phyloP scores from a whole-genome alignment of 2,888 invertebrate species.

The Caradrina kadenii region DNA sequence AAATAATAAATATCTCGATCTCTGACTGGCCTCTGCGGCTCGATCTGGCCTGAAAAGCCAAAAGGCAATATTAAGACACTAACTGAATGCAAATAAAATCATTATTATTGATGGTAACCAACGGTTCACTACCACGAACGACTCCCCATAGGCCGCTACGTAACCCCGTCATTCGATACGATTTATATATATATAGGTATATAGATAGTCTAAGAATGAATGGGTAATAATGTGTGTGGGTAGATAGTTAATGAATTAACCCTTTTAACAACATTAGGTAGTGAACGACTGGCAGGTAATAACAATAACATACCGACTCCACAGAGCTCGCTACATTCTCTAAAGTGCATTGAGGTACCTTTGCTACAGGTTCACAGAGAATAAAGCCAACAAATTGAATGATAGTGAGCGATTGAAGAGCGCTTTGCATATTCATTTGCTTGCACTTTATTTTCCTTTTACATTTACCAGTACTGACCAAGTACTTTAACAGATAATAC shows the following conservation, averaged over 20 bases:
- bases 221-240: neutral
- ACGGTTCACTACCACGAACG: constrained; percentile 21
- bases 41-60: constrained; percentile 13
- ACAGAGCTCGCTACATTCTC: constrained; percentile 1
- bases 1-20: constrained; percentile 26
- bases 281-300: constrained; percentile 11
- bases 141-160: constrained; percentile 7
- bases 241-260: constrained; percentile 13
- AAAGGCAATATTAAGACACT: neutral
- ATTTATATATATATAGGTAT: neutral
- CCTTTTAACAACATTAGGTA: constrained; percentile 25
- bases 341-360: constrained; percentile 9
- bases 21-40: constrained; percentile 14
- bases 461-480: constrained; percentile 28
- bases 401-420: constrained; percentile 37
- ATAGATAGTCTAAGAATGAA: neutral
- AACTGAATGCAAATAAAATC: constrained; percentile 34
- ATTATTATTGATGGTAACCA: constrained; percentile 30
- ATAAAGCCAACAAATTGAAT: constrained; percentile 46
- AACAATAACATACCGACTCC: constrained; percentile 22
- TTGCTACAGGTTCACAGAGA: constrained; percentile 31
- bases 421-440: constrained; percentile 44
- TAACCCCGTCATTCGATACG: constrained; percentile 5
- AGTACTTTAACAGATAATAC: constrained; percentile 20
- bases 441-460: constrained; percentile 42